These are phyloP conservation scores for Thalassarche chlororhynchos DNA, from an alignment of 2,113 vertebrate genomes.

Conservation along the genomic window DNA sequence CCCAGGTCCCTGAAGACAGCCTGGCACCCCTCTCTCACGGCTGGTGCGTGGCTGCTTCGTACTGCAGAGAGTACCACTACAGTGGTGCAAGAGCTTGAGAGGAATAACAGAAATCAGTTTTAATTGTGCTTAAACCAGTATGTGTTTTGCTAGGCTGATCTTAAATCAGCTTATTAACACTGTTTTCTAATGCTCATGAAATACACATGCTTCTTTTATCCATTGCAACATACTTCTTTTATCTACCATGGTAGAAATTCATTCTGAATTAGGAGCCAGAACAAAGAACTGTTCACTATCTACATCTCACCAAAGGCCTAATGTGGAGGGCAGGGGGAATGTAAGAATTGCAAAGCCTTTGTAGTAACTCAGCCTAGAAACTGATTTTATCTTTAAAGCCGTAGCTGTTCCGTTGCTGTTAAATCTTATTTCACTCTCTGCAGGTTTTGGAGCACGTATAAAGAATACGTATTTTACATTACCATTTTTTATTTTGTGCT, in stretches of 20 bases:
- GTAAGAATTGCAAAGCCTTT: not conserved
- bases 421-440: not conserved
- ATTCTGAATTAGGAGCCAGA: not conserved
- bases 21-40: not conserved
- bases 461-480: not conserved
- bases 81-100: not conserved
- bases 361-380: not conserved
- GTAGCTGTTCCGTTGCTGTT: not conserved
- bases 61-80: not conserved
- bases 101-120: not conserved
- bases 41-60: not conserved
- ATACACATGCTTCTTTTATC: not conserved
- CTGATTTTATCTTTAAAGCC: not conserved
- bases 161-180: not conserved
- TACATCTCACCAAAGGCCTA: not conserved
- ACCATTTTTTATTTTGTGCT: not conserved
- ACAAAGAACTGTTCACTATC: not conserved
- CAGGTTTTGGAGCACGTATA: fast-evolving
- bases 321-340: not conserved
- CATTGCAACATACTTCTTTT: not conserved
- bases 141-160: not conserved
- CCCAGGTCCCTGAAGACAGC: too few species aligned
- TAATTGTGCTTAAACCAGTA: not conserved
- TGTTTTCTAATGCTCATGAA: not conserved
- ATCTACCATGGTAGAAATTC: not conserved